Evolutionary conservation across 2,113 vertebrate genomes (phyloP), one percentile per base, ranked within the genome.

Genomic region (Myanophis thanlyinensis): DNA sequence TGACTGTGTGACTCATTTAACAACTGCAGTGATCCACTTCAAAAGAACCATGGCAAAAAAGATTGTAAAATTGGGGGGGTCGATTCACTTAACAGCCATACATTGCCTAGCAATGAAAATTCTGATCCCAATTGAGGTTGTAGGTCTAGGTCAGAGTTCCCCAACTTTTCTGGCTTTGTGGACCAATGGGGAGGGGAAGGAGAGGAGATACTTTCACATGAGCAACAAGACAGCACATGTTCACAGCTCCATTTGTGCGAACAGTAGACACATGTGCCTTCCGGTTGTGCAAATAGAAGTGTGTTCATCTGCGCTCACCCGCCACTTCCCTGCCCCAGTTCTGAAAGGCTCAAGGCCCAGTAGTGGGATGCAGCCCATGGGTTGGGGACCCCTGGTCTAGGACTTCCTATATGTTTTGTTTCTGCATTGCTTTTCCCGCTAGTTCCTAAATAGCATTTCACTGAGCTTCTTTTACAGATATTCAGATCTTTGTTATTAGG

Each of bases 251-350:
- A 67, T 18, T n/a, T 67, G 30, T 5, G 5, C 2, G 62, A 35
- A 9, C 56, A 59, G 9, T 59, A 25, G 56, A 11, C 56, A 27
- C 3, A 27, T 3, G 3, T 2, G 62, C 30, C 5, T 15, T 4
- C 62, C 35, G 59, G 1, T 5, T 62, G 59, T 11, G 3, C 25
- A 59, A 59, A 59, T 59, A 12, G 30, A 67, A 67, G 30, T 30
- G 0, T n/a, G 3, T 0, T 0, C 25, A 27, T 13, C 59, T 4
- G 27, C 4, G 0, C 59, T 62, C 12, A 11, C 27, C 27, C 11
- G 1, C 30, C 30, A 67, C 30, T 13, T 67, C 59, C 4, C 4
- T 4, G 0, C 62, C 13, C 62, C 0, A 0, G 13, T 67, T 35
- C 62, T 12, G 1, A 67, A 67, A 67, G 62, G 5, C 13, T 67